These are phyloP conservation scores for Butorides virescens DNA, from an alignment of 2,113 vertebrate genomes.

Conservation along the genomic window DNA sequence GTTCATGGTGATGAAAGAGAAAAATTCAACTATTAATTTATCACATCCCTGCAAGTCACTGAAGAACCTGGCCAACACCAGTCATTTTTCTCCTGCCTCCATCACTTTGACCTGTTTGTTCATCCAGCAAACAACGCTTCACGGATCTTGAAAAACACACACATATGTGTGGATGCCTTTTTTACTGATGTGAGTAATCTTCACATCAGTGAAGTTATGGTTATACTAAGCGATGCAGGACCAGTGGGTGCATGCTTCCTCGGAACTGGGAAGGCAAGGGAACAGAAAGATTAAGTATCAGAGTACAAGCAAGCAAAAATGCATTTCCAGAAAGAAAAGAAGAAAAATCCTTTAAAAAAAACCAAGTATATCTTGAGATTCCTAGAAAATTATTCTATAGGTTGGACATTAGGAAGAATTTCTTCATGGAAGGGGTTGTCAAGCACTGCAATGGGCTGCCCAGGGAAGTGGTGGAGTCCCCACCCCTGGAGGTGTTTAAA, in stretches of 20 bases:
- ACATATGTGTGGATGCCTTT: neutral
- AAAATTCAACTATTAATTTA: neutral
- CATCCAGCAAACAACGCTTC: neutral
- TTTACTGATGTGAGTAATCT: neutral
- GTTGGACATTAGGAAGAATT: no score
- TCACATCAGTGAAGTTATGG: neutral
- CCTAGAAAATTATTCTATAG: neutral
- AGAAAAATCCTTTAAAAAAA: neutral
- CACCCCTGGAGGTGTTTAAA: no score
- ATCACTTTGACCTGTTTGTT: neutral
- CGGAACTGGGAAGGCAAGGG: neutral
- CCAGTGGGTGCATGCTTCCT: accelerated
- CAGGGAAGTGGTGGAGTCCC: no score
- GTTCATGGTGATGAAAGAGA: neutral
- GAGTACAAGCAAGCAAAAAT: neutral
- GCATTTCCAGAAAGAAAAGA: neutral
- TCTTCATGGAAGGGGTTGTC: no score
- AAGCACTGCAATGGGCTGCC: no score
- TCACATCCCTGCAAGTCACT: neutral
- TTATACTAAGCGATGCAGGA: neutral
- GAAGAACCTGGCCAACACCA: neutral
- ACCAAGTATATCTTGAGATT: neutral
- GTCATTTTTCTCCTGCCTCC: neutral
- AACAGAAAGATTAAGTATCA: neutral
- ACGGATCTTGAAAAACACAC: neutral